Evolutionary conservation across 2,797 vertebrate genomes (phyloP).

Genomic region (Phyllotis vaccarum): DNA sequence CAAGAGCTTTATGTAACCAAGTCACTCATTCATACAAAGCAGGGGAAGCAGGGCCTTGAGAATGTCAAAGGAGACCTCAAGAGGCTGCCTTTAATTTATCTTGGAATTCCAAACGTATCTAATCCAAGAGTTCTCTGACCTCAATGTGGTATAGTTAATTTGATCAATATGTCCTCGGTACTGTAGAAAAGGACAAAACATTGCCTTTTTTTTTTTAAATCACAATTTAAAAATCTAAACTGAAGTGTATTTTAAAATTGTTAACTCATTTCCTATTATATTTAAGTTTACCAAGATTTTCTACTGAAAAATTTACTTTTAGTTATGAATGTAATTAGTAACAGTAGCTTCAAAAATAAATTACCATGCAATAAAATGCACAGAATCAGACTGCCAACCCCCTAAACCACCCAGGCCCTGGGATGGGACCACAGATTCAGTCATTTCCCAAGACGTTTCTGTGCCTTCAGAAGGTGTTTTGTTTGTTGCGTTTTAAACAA

Average conservation of each 20-base stretch:
- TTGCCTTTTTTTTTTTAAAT: constrained; percentile 5
- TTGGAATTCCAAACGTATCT: neutral
- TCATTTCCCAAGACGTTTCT: neutral
- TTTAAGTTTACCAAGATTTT: neutral
- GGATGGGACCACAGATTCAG: accelerated
- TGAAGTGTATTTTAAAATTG: neutral
- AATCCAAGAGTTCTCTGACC: neutral
- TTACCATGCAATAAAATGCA: neutral
- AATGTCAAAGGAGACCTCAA: neutral
- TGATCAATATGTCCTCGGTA: accelerated
- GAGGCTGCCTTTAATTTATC: neutral
- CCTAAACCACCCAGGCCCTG: neutral
- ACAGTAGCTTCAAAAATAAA: neutral
- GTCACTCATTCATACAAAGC: neutral
- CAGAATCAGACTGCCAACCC: neutral
- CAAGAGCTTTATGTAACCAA: neutral
- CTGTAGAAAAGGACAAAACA: neutral
- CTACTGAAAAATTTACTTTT: neutral
- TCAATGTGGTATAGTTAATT: accelerated
- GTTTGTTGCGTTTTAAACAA: neutral
- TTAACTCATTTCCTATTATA: neutral
- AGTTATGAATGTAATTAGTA: neutral
- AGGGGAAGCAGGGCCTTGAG: accelerated
- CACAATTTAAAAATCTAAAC: neutral
- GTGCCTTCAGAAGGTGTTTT: neutral